Base-by-base conservation (phyloP, 2,797 vertebrate genomes). In the Cheirogaleus major region DNA sequence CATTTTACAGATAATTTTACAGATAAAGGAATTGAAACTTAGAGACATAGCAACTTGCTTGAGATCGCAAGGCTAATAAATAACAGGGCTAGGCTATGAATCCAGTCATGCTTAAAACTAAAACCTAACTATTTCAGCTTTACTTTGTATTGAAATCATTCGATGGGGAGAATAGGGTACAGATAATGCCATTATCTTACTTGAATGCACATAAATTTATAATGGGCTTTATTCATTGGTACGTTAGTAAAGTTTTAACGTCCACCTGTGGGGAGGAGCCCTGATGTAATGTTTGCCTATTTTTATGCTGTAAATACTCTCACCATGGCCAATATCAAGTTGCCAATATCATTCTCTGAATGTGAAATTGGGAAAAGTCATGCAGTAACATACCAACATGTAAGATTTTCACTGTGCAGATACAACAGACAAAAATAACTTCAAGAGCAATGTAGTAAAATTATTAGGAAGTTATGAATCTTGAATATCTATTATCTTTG, bases 1-100 rank as follows among this genome's bases (percentile, higher is more conserved):
- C 20, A 38, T 65, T 83, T 75, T 93, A 83, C 4, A 79, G 18
- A 48, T 65, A 78, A 38, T 65, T 83, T 75, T 93, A 83, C 4
- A 79, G 18, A 48, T 65, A 78, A 55, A 27, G 7, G 55, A 79
- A 57, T 38, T 13, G 23, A 79, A 59, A 73, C 3, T 50, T 70
- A 43, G 10, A 81, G 7, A 52, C 13, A 63, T 17, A 41, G 25
- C 17, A 38, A 65, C 2, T 55, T 52, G 7, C 32, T 43, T 52
- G 57, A 87, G 5, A 38, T 72, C 23, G 17, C 23, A 35, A 67
- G 43, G 5, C 8, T 10, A 55, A 52, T 69, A 81, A 88, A 55
- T 38, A 89, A 25, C 20, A 76, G 43, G 15, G 2, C 22, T 9
- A 75, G 50, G 4, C 12, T 59, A 13, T 83, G 30, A 92, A 89